Base-by-base conservation (phyloP, 2,888 invertebrate genomes). In the Tupiocoris notatus region DNA sequence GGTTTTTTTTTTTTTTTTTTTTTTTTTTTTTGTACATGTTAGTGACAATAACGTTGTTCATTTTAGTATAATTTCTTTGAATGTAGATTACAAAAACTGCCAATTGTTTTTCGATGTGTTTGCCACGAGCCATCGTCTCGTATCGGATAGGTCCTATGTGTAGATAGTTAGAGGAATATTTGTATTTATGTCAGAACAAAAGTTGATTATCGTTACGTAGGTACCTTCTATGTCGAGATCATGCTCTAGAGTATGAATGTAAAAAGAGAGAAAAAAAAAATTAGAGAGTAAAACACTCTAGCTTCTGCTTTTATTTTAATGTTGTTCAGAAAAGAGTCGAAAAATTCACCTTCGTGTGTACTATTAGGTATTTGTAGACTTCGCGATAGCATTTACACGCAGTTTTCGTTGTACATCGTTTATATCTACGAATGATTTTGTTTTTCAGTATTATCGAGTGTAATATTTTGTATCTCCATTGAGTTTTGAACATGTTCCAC, bases 41-140 rank as follows among this genome's bases (percentile, higher is more conserved):
- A 79, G 78, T 79, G 79, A 79, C 79, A 79, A 79, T 79, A 79
- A 79, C 76, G 78, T 71, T 68, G 64, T 76, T 78, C 62, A 39
- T 73, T 65, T 66, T 73, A 22, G 25, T 62, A 67, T 63, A 58
- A 25, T 21, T 74, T 39, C 39, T 39, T 77, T 71, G 63, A 77
- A 62, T 75, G 3, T 77, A 76, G 75, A 62, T 39, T 78, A 75
- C 70, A 77, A 75, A 75, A 79, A 79, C 79, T 79, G 79, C 79
- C 79, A 79, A 63, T 61, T 61, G 17, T 65, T 74, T 65, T 68
- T n/a, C 21, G n/a, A 24, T 74, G 70, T 77, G 39, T 71, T 71
- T 58, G 77, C 58, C 70, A 70, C 54, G 61, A 70, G 68, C 62
- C 77, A 77, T 76, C 12, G 39, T 39, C 39, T 39, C 39, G 39